Evolutionary conservation across 2,888 invertebrate species (phyloP), one percentile per base, ranked within the genome.

Genomic region (Morpho achilles): DNA sequence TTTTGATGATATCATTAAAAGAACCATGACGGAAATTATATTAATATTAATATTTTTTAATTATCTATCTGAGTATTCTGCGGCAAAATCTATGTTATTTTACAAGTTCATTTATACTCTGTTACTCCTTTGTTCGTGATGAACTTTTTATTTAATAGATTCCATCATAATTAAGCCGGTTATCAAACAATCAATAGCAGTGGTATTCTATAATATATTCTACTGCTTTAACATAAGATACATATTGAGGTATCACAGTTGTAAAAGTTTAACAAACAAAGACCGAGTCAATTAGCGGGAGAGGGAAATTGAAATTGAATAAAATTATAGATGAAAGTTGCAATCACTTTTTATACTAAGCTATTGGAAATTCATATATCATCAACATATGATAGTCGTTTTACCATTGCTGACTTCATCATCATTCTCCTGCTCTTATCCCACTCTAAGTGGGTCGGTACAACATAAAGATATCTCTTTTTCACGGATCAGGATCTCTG

Each of bases 221-320:
- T 23, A 42, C 7, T 7, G 22, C 0, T 22, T 7, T 22, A 4
- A 6, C 7, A 1, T 51, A 51, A 22, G 42, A 42, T 7, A 9
- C 22, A 51, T 42, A 41, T 50, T 9, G 9, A 1, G 4, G 16
- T 41, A 16, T 9, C 7, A 23, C 4, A 16, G 9, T 8, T 50
- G n/a, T 22, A 22, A 6, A 42, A 42, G 42, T 23, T 51, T 41
- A 51, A 50, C 41, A 50, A 51, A 51, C 8, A 41, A 22, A 9
- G 22, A 51, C 42, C 42, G 41, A 23, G 41, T 51, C 50, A 42
- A 51, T 51, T 49, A 50, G 41, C 22, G 50, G 40, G 42, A 51
- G 23, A 51, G 50, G 50, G 50, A 51, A 42, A 42, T 41, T 40
- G 10, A 49, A 41, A 41, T 51, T 51, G 50, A 51, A 51, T 42